These are phyloP conservation scores for Paramisgurnus dabryanus DNA, from an alignment of 2,113 vertebrate genomes.

Conservation along the genomic window DNA sequence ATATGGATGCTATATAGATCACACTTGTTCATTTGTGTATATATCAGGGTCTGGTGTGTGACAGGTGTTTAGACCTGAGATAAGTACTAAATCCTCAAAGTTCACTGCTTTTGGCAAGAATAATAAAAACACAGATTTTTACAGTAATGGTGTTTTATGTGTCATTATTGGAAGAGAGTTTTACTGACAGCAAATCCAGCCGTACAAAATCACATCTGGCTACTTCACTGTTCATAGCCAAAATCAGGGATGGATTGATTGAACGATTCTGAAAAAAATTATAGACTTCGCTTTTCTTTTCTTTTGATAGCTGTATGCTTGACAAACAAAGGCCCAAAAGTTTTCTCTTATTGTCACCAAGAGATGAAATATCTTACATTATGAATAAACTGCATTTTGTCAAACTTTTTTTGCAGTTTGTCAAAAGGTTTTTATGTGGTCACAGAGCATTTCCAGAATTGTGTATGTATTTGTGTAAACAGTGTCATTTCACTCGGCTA, in stretches of 20 bases:
- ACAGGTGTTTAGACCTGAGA: constrained; percentile 23
- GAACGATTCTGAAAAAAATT: not conserved
- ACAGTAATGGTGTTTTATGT: constrained; percentile 22
- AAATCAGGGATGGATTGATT: constrained; percentile 9
- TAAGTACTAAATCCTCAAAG: not conserved
- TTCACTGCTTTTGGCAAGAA: constrained; percentile 21
- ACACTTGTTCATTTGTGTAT: not conserved
- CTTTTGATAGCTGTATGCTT: not conserved
- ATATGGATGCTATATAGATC: not conserved
- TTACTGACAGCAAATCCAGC: constrained; percentile 40
- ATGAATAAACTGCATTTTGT: not conserved
- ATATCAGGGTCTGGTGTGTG: not conserved
- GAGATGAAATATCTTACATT: not conserved
- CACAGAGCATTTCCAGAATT: not conserved
- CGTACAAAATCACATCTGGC: constrained; percentile 48
- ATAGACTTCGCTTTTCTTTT: not conserved
- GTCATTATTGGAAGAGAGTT: constrained; percentile 43
- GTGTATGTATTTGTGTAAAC: constrained; percentile 13
- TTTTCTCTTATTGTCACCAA: not conserved
- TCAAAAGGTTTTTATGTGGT: not conserved
- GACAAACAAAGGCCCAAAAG: constrained; percentile 21
- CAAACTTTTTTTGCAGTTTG: not conserved
- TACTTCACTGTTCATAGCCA: constrained; percentile 28
- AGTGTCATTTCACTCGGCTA: constrained; percentile 10
- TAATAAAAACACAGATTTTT: constrained; percentile 22